Evolutionary conservation across 2,888 invertebrate species (phyloP).

Genomic region (Ichneumoninae sp.): DNA sequence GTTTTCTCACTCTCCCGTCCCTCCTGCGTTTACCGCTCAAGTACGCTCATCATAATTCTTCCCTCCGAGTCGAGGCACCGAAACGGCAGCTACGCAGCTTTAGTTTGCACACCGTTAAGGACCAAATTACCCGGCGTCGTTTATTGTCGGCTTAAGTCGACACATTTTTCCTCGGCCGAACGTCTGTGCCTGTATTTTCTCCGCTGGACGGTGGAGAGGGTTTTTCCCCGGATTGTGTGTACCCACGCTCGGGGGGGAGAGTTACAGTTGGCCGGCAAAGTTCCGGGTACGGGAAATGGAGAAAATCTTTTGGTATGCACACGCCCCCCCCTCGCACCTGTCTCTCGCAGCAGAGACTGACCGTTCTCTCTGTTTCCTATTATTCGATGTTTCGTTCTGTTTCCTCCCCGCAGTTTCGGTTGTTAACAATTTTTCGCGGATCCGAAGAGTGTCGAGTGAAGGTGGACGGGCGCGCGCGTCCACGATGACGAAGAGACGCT

Average conservation of each 20-base stretch:
- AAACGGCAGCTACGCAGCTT: slow-evolving; percentile 6
- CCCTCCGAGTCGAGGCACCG: not conserved
- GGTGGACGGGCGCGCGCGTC: slow-evolving; percentile 21
- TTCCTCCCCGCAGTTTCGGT: not conserved
- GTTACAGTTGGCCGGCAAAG: not conserved
- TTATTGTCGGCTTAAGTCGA: slow-evolving; percentile 52
- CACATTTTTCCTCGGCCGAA: slow-evolving; percentile 37
- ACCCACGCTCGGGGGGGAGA: not conserved
- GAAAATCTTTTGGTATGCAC: slow-evolving; percentile 21
- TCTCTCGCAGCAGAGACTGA: slow-evolving; percentile 18
- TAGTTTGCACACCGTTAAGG: not conserved
- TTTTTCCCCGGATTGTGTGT: slow-evolving; percentile 35
- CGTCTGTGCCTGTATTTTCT: slow-evolving; percentile 1
- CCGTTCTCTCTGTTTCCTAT: slow-evolving; percentile 21
- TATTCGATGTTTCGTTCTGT: slow-evolving; percentile 12
- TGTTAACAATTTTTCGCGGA: not conserved
- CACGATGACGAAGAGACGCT: slow-evolving; percentile 39
- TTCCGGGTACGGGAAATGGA: slow-evolving; percentile 1
- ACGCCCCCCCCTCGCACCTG: slow-evolving; percentile 41
- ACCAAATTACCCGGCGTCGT: slow-evolving; percentile 34
- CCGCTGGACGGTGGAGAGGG: not conserved
- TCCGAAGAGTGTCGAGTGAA: not conserved
- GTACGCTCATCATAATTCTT: slow-evolving; percentile 41
- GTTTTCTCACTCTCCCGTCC: slow-evolving; percentile 17
- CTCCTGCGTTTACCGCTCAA: slow-evolving; percentile 20